A percentile compares a stretch with the other conserved stretches of the same genome.
Evolutionary conservation across 2,888 invertebrate genomes (phyloP).

Genomic region (Trissolcus brochymenae): DNA sequence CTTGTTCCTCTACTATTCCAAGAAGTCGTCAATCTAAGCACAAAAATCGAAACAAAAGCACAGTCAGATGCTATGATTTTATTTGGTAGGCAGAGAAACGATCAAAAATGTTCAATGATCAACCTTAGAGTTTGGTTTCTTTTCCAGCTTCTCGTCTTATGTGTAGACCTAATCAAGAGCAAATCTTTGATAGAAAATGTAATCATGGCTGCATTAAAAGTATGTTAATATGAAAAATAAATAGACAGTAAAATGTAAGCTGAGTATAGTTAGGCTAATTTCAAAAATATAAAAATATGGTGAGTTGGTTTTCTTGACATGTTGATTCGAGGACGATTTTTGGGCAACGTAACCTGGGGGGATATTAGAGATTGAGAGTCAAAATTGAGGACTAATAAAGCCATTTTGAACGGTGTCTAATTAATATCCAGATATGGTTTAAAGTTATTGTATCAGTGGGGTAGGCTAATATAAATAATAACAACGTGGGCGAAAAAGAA

Average conservation of each 20-base stretch:
- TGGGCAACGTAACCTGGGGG: neutral
- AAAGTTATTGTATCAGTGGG: slow-evolving; percentile 29
- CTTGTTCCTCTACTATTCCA: slow-evolving; percentile 68
- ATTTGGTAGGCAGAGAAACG: neutral
- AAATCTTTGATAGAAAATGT: no score
- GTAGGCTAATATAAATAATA: slow-evolving; percentile 73
- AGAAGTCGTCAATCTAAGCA: slow-evolving; percentile 64
- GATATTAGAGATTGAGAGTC: neutral
- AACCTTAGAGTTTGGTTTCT: no score
- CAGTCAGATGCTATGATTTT: slow-evolving; percentile 47
- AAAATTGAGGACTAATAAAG: slow-evolving; percentile 69
- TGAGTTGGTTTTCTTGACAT: no score
- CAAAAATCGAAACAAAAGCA: slow-evolving; percentile 34
- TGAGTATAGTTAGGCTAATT: no score
- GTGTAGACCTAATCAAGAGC: no score
- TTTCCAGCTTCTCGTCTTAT: no score
- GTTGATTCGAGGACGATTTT: no score
- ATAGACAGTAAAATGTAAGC: no score
- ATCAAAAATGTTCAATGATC: neutral
- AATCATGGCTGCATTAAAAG: no score
- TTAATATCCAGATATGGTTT: slow-evolving; percentile 65
- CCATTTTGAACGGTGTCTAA: slow-evolving; percentile 70
- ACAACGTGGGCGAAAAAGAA: slow-evolving; percentile 74
- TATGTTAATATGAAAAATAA: no score
- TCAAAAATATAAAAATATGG: no score